A percentile compares a stretch with the other conserved stretches of the same genome.
Conservation (phyloP, 1,140 invertebrate species). For the Listronotus oregonensis region DNA sequence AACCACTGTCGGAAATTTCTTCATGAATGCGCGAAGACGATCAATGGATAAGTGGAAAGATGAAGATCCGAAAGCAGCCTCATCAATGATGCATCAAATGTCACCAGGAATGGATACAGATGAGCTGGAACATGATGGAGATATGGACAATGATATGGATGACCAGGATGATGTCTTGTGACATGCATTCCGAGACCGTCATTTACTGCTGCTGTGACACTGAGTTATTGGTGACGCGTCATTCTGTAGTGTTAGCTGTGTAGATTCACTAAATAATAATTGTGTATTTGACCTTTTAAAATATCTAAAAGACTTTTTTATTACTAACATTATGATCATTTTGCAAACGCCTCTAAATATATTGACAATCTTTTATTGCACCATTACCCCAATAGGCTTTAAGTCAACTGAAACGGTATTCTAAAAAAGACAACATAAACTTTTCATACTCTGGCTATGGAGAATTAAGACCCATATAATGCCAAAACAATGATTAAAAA, state of each 20-base stretch:
- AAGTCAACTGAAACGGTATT: background rate
- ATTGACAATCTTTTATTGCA: conserved; percentile 35
- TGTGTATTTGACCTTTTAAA: conserved; percentile 46
- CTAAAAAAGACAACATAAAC: too few relatives aligned
- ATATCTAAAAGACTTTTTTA: conserved; percentile 19
- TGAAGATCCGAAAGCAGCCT: conserved; percentile 68
- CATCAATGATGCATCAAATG: conserved; percentile 51
- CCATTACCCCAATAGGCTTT: conserved; percentile 3
- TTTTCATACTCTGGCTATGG: too few relatives aligned
- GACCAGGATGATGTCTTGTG: conserved; percentile 60
- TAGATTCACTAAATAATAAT: conserved; percentile 45
- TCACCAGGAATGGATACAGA: conserved; percentile 59
- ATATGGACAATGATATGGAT: conserved; percentile 55
- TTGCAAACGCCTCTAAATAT: conserved; percentile 26
- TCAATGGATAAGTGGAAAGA: conserved; percentile 99
- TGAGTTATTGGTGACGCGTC: conserved; percentile 45
- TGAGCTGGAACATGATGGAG: conserved; percentile 56
- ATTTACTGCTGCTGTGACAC: conserved; percentile 56
- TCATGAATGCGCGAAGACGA: conserved; percentile 95
- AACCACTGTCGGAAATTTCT: conserved; percentile 99
- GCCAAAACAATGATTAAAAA: too few relatives aligned
- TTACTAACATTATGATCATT: conserved; percentile 7
- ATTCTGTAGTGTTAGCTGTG: conserved; percentile 43
- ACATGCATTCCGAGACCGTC: conserved; percentile 57
- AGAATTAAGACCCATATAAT: too few relatives aligned